A percentile compares a stretch with the other conserved stretches of the same genome.
Evolutionary conservation across 2,113 vertebrate species (phyloP).

Genomic region (Poeciliopsis turrubarensis): DNA sequence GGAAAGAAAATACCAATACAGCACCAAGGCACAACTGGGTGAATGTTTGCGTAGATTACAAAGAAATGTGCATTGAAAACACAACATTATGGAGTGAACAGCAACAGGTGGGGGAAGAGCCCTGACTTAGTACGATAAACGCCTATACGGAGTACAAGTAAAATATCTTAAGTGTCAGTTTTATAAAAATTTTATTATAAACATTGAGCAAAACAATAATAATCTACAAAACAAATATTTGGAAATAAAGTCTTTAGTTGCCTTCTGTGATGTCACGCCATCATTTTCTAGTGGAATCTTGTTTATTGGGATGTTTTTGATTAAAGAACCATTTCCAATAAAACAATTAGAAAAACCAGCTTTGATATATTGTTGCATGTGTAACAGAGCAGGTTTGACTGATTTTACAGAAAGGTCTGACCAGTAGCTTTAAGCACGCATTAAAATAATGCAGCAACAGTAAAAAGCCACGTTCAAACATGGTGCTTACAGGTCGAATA

Average conservation of each 20-base stretch:
- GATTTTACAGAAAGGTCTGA: background rate
- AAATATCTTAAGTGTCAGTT: background rate
- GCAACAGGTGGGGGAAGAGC: too few relatives aligned
- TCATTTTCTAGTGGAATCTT: background rate
- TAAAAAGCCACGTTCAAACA: slow-evolving; percentile 30
- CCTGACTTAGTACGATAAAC: background rate
- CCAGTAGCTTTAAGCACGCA: background rate
- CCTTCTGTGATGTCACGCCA: background rate
- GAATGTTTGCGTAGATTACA: background rate
- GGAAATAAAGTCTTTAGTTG: background rate
- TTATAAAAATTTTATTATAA: background rate
- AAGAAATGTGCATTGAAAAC: background rate
- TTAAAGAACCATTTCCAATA: background rate
- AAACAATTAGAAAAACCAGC: background rate
- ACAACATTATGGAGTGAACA: background rate
- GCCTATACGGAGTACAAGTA: background rate
- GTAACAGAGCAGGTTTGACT: too few relatives aligned
- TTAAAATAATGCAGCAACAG: slow-evolving; percentile 7
- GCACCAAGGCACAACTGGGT: background rate
- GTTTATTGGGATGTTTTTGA: background rate
- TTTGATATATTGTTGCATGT: background rate
- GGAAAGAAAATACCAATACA: background rate
- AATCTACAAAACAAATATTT: background rate
- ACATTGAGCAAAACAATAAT: background rate
- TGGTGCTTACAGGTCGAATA: slow-evolving; percentile 37